Evolutionary conservation across 2,888 invertebrate species (phyloP).

Genomic region (Cryptocephalus moraei): DNA sequence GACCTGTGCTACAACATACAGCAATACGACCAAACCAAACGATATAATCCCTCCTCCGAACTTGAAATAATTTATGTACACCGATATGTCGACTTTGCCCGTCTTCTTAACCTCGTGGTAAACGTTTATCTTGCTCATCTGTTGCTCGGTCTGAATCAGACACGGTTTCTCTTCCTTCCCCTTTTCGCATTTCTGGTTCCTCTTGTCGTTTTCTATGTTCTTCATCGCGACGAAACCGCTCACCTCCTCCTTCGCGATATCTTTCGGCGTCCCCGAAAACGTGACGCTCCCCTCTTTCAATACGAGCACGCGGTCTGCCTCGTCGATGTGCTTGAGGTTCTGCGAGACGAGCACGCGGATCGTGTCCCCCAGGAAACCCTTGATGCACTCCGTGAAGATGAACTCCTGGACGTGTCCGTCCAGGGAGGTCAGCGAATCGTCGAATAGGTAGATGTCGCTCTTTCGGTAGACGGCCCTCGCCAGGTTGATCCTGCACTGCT

Average conservation of each 20-base stretch:
- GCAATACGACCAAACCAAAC: conserved; percentile 15
- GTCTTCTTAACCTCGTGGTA: conserved; percentile 21
- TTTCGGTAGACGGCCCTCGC: conserved; percentile 63
- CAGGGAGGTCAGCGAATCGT: conserved; percentile 31
- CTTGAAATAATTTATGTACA: conserved; percentile 24
- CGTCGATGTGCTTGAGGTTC: conserved; percentile 18
- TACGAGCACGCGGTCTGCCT: conserved; percentile 38
- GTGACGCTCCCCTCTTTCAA: conserved; percentile 13
- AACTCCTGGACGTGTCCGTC: conserved; percentile 21
- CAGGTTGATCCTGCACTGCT: conserved; percentile 67
- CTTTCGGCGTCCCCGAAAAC: conserved; percentile 14
- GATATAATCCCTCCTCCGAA: conserved; percentile 22
- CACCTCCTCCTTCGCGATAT: conserved; percentile 16
- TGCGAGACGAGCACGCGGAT: conserved; percentile 22
- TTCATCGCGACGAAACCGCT: conserved; percentile 1
- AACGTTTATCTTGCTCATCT: conserved; percentile 14
- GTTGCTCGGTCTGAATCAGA: conserved; percentile 3
- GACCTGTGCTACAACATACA: conserved; percentile 19
- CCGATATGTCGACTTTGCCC: conserved; percentile 20
- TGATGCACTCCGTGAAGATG: conserved; percentile 21
- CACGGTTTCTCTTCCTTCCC: conserved; percentile 20
- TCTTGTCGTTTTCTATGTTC: neutral
- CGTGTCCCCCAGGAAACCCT: conserved; percentile 21
- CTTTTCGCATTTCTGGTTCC: neutral
- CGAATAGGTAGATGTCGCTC: conserved; percentile 64